phyloP scores from a whole-genome alignment of 2,888 invertebrate genomes.

The Imbricaverruca yamaguchii region DNA sequence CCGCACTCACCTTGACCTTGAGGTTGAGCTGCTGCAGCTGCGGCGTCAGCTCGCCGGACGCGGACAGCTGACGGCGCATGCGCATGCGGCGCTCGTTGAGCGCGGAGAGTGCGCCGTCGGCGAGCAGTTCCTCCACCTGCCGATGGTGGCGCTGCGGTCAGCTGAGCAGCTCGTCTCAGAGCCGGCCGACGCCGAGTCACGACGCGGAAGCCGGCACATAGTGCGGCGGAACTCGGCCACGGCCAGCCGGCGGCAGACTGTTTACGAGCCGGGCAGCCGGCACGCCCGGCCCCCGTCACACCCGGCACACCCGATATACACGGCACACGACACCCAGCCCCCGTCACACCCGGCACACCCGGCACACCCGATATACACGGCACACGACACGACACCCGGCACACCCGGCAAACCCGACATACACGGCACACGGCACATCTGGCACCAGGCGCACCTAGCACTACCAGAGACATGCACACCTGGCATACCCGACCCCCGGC shows the following conservation, averaged over 20 bases:
- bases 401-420: too few relatives aligned
- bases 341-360: too few relatives aligned
- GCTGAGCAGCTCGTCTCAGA: neutral
- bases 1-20: neutral
- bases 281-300: too few relatives aligned
- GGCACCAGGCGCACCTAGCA: too few relatives aligned
- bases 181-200: neutral
- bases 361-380: too few relatives aligned
- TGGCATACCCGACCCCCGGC: too few relatives aligned
- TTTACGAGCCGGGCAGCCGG: neutral
- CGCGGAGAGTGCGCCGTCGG: neutral
- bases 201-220: too few relatives aligned
- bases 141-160: neutral
- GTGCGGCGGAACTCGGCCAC: neutral
- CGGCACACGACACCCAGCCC: too few relatives aligned
- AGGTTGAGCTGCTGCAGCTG: neutral
- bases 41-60: neutral
- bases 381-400: too few relatives aligned
- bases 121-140: slow-evolving; percentile 1
- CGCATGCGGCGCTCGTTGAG: slow-evolving; percentile 2
- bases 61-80: neutral
- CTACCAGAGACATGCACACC: too few relatives aligned
- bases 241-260: neutral
- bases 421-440: too few relatives aligned
- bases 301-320: too few relatives aligned